These are phyloP conservation scores for Procavia capensis DNA, from an alignment of 2,113 vertebrate species.

Conservation along the genomic window DNA sequence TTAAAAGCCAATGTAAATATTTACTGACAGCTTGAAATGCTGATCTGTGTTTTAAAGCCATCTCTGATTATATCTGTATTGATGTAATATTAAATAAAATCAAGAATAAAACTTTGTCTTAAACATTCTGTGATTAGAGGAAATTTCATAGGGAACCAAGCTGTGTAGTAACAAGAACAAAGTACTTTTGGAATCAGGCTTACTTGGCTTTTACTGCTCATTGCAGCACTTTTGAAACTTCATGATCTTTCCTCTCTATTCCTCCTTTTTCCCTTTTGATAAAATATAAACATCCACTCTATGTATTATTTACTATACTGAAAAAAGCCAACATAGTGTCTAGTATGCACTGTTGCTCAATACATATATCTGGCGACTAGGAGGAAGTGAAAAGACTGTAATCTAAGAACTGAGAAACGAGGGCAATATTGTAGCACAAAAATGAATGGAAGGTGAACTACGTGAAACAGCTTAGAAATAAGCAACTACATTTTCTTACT, in stretches of 20 bases:
- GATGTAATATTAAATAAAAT: not conserved
- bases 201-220: not conserved
- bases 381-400: not conserved
- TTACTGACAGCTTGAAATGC: not conserved
- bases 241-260: not conserved
- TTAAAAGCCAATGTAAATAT: conserved; percentile 29
- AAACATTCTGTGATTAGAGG: not conserved
- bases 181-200: not conserved
- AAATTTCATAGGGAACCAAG: not conserved
- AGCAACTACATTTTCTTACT: not conserved
- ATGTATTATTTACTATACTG: not conserved
- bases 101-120: not conserved
- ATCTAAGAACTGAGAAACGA: not conserved
- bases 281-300: not conserved
- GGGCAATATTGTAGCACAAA: not conserved
- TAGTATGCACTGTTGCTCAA: not conserved
- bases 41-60: not conserved
- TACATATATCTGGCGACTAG: not conserved
- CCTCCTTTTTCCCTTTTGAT: not conserved
- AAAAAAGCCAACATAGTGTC: not conserved
- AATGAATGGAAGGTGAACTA: not conserved
- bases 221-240: not conserved
- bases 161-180: not conserved
- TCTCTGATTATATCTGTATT: not conserved
- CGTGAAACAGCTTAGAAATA: not conserved